These are phyloP conservation scores for Chrysolina oricalcia DNA, from an alignment of 2,888 invertebrate genomes.

Conservation along the genomic window DNA sequence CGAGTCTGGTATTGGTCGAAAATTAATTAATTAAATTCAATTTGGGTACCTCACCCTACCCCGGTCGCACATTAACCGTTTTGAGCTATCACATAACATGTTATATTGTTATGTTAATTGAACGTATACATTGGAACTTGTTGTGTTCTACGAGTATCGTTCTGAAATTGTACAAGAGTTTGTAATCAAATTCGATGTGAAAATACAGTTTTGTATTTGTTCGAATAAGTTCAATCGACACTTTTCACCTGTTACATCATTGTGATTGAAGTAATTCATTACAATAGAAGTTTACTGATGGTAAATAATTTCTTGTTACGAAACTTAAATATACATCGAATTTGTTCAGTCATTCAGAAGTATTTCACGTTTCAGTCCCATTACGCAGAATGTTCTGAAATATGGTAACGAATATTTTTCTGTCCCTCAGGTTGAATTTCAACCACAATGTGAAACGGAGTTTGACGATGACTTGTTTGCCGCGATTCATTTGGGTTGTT, in stretches of 20 bases:
- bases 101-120: constrained; percentile 23
- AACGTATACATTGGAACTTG: constrained; percentile 3
- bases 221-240: neutral
- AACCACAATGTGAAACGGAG: no score
- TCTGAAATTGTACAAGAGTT: constrained; percentile 22
- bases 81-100: constrained; percentile 15
- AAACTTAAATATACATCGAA: no score
- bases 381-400: no score
- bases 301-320: no score
- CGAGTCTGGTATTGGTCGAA: constrained; percentile 57
- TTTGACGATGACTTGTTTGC: no score
- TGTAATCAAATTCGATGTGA: constrained; percentile 11
- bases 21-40: constrained; percentile 63
- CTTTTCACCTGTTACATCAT: neutral
- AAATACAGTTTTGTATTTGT: neutral
- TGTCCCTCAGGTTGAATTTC: no score
- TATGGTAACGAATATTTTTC: no score
- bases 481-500: no score
- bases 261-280: neutral
- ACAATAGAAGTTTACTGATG: no score
- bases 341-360: no score
- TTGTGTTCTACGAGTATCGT: constrained; percentile 6
- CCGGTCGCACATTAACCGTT: constrained; percentile 3
- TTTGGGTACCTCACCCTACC: constrained; percentile 6
- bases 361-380: no score